Conservation (phyloP, 2,113 vertebrate genomes). For the Rhabdomys dilectus region DNA sequence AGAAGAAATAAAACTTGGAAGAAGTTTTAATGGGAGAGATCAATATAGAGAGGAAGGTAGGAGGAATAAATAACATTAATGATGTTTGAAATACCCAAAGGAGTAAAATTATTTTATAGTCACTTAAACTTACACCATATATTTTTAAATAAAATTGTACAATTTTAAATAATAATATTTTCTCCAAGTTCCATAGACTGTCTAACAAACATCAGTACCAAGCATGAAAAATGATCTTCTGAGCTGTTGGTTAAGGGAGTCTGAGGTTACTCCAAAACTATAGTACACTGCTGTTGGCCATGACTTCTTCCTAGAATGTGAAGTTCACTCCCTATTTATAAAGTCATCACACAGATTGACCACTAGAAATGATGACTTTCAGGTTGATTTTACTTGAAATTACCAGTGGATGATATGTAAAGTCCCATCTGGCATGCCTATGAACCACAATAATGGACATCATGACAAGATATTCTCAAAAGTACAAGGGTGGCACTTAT, state of each 20-base stretch:
- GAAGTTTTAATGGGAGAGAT: neutral
- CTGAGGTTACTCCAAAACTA: neutral
- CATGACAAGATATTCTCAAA: neutral
- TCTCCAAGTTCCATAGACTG: neutral
- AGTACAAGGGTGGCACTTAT: neutral
- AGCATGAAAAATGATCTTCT: neutral
- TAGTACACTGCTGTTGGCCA: neutral
- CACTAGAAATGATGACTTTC: neutral
- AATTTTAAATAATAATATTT: neutral
- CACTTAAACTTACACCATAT: neutral
- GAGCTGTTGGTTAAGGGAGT: neutral
- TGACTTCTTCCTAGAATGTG: neutral
- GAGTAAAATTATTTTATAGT: neutral
- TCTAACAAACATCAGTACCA: neutral
- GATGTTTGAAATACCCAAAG: neutral
- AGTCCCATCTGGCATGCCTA: neutral
- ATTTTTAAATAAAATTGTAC: neutral
- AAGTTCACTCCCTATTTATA: neutral
- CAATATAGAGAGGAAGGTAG: neutral
- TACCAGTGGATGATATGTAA: neutral
- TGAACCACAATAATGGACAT: neutral
- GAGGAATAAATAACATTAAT: neutral
- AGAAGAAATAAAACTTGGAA: neutral
- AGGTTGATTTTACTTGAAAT: neutral
- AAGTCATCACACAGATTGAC: neutral